Evolutionary conservation across 2,113 vertebrate genomes (phyloP), one percentile per base, ranked within the genome.

Genomic region (Syrmaticus mikado): DNA sequence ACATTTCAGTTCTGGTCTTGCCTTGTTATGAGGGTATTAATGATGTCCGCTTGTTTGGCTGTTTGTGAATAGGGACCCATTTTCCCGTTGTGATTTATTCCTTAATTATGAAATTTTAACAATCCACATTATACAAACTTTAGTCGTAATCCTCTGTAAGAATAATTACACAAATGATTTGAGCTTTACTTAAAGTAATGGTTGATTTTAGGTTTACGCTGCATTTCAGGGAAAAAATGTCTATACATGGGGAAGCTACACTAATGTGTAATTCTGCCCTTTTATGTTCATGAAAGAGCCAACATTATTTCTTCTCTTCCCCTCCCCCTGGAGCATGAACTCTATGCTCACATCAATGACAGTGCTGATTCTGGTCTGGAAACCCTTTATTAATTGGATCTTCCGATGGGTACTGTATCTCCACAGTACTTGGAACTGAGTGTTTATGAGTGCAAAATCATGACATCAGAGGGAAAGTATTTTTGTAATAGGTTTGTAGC

Each of bases 201-300:
- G 61, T 48, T 68, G 82, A 88, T 80, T 88, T 87, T 87, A 85
- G 77, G 79, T 95, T 92, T 85, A 58, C 19, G 30, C 61, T 75
- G 61, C 58, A 75, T 95, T 95, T 94, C 58, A 84, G 72, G 20
- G 62, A 91, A 84, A 94, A 93, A 41, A 41, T 15, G 94, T 74
- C 91, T 94, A 34, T 94, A 78, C 91, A 75, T 83, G 93, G 87
- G 92, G 88, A 97, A 90, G 87, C 90, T 92, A 88, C 90, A 92
- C 85, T 94, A 94, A 92, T 94, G 91, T 95, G 94, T 91, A 94
- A 85, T 92, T 95, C 93, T 97, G 94, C 79, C 94, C 95, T 95
- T 96, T 96, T 96, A 95, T 96, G 94, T 96, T 96, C 90, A 95
- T 93, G 96, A 93, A 94, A 72, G 82, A 94, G 40, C 79, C 72